Conservation (phyloP, 2,797 vertebrate species). For the Bradypus variegatus region DNA sequence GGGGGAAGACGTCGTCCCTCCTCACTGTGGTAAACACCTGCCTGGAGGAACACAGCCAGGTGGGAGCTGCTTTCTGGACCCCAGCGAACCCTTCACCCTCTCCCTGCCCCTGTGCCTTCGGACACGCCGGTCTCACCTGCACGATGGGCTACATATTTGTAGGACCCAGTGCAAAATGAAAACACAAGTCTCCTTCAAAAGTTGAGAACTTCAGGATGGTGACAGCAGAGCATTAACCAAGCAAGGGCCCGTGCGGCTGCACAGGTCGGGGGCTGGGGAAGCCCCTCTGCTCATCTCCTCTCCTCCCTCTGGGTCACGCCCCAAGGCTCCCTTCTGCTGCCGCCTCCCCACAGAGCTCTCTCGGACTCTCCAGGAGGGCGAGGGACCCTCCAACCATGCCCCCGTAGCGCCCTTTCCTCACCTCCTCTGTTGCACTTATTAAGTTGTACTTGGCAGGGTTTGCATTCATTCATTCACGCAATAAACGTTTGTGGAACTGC, state of each 20-base stretch:
- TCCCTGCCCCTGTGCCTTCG: background rate
- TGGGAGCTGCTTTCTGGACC: background rate
- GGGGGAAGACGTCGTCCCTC: background rate
- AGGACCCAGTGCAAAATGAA: background rate
- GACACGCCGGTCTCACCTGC: background rate
- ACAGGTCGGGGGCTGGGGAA: fast-evolving
- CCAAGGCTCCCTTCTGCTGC: background rate
- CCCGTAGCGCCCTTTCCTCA: background rate
- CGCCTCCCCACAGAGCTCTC: background rate
- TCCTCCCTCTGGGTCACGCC: background rate
- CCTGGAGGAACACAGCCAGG: background rate
- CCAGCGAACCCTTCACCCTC: background rate
- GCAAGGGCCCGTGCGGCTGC: fast-evolving
- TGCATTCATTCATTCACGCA: background rate
- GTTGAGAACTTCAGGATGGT: background rate
- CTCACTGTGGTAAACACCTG: background rate
- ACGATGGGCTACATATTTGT: background rate
- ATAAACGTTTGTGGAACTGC: too few species aligned
- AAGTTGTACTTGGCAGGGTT: background rate
- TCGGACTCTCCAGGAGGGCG: background rate
- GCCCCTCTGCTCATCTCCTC: background rate
- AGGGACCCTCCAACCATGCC: background rate
- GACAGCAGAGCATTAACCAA: background rate
- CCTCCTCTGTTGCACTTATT: background rate
- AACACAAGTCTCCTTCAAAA: background rate